Base-by-base conservation (phyloP, 92 coral and sea anemone genomes). In the Phenganax subtilis region DNA sequence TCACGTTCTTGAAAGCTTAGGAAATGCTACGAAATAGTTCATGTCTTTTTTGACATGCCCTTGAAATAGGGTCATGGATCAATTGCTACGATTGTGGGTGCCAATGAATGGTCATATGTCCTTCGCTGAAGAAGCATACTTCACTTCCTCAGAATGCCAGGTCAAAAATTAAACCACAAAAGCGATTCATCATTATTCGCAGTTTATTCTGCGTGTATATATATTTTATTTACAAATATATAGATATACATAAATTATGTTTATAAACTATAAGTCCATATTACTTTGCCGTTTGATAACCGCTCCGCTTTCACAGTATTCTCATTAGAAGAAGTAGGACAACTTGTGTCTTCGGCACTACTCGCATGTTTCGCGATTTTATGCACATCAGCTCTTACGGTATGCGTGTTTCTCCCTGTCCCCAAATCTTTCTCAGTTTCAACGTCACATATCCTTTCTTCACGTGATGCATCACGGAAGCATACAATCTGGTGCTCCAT, bases 321-420 rank as follows among this genome's bases (percentile, higher is more conserved):
- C 27, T 12, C 59, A 47, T 51, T 72, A 12, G 30, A 37, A 51
- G 58, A 20, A 27, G 77, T 2, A 51, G 20, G 7, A 37, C 47
- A 37, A 37, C 47, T 5, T 37, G 27, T 11, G 6, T 12, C 20
- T 69, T 29, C 55, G 29, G 70, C 6, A 57, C 12, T 56, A 25
- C 17, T 54, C 20, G 9, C 71, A 57, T 44, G n/a, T 12, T 79
- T 17, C 10, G 74, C 63, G 10, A 54, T 15, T 6, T 54, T 51
- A 64, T 79, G 83, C 27, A 79, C 83, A 64, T 79, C 83, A 25
- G 30, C 83, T 68, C 69, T 63, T 25, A 79, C 74, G 9, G 74
- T 79, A 47, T 63, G 67, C 51, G 51, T 51, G 27, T 79, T 79
- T n/a, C 29, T 27, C 25, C 74, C 65, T 57, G 70, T 12, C 47